Conservation (phyloP, 2,888 invertebrate genomes). For the Trichopoda pennipes region DNA sequence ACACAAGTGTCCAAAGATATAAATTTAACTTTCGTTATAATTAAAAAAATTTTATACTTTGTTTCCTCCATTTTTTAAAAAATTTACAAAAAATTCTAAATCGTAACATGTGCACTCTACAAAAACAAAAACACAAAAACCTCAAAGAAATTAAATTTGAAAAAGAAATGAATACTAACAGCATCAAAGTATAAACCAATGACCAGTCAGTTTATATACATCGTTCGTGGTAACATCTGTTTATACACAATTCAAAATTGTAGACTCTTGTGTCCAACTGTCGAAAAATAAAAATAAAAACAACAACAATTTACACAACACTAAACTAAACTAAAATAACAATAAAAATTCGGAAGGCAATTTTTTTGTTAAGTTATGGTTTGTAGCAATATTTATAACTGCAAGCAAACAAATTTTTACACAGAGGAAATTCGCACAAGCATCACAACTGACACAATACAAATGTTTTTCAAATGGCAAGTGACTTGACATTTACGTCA, state of each 20-base stretch:
- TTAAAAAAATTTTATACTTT: not conserved
- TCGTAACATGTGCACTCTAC: conserved; percentile 15
- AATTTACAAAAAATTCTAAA: not conserved
- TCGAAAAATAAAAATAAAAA: conserved; percentile 57
- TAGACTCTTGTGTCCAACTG: conserved; percentile 45
- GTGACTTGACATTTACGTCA: conserved; percentile 66
- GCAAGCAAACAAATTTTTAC: conserved; percentile 6
- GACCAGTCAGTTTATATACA: conserved; percentile 45
- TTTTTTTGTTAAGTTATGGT: conserved; percentile 31
- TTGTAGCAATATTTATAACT: conserved; percentile 49
- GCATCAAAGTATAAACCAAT: conserved; percentile 42
- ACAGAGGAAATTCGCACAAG: not conserved
- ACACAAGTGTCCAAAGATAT: too few species aligned
- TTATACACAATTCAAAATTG: conserved; percentile 58
- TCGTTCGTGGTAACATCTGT: conserved; percentile 52
- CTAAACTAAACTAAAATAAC: conserved; percentile 26
- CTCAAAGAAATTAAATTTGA: conserved; percentile 36
- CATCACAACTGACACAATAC: conserved; percentile 53
- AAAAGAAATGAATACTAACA: not conserved
- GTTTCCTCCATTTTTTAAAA: not conserved
- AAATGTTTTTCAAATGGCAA: conserved; percentile 66
- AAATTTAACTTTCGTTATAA: too few species aligned
- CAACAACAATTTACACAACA: conserved; percentile 47
- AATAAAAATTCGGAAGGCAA: conserved; percentile 34
- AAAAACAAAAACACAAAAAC: conserved; percentile 31